Evolutionary conservation across 64 coral and sea anemone species (phyloP).

Genomic region (Montipora efflorescens): DNA sequence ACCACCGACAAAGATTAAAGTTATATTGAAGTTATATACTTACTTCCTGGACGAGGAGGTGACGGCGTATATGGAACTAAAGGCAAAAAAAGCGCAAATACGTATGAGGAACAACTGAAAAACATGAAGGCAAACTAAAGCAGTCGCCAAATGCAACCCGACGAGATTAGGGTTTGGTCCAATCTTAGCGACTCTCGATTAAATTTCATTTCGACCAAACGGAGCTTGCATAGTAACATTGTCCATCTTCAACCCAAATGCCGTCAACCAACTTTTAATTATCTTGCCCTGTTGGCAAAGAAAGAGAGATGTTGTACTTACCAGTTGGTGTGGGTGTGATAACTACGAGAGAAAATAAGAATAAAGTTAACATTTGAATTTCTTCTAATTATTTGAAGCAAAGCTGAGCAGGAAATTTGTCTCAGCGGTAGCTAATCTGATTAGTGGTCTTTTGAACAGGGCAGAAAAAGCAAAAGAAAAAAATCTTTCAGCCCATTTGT

Average conservation of each 20-base stretch:
- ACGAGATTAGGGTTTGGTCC: too few species aligned
- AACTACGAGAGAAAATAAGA: background rate
- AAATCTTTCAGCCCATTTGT: too few species aligned
- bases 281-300: background rate
- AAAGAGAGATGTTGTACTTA: background rate
- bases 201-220: too few species aligned
- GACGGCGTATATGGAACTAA: background rate
- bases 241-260: background rate
- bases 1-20: too few species aligned
- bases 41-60: slow-evolving; percentile 1
- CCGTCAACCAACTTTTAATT: background rate
- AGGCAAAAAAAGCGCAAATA: background rate
- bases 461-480: too few species aligned
- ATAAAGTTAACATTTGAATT: background rate
- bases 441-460: too few species aligned
- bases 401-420: too few species aligned
- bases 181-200: too few species aligned
- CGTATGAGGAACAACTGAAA: background rate
- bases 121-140: background rate
- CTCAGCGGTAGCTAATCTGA: too few species aligned
- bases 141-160: background rate
- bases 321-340: background rate
- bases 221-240: background rate
- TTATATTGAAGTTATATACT: background rate
- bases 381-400: background rate